A percentile compares a stretch with the other conserved stretches of the same genome.
phyloP scores from a whole-genome alignment of 23 tunicate genomes.

The Phallusia fumigata region DNA sequence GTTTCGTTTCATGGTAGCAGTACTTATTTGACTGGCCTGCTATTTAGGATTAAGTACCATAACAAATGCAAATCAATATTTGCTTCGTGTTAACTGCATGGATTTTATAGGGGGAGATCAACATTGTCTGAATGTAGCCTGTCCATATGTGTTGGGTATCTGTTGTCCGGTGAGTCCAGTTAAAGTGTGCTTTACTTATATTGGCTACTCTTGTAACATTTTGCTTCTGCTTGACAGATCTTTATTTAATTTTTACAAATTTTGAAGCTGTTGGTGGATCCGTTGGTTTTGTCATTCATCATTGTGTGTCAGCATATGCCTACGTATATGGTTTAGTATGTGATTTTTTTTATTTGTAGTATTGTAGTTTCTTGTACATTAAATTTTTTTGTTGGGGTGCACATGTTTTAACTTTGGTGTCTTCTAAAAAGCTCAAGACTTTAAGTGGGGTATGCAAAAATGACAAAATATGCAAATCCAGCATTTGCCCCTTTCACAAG shows the following conservation, averaged over 20 bases:
- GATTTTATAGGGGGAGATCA: not conserved
- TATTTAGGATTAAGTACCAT: too few relatives aligned
- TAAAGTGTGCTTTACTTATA: not conserved
- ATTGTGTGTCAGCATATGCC: slow-evolving; percentile 30
- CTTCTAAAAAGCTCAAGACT: not conserved
- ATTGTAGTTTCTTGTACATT: not conserved
- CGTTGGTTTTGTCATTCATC: slow-evolving; percentile 37
- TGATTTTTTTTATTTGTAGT: not conserved
- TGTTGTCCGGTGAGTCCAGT: not conserved
- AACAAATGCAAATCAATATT: too few relatives aligned
- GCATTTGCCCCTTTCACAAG: too few relatives aligned
- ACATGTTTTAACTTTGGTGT: too few relatives aligned
- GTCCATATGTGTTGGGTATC: slow-evolving; percentile 1
- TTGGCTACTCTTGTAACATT: not conserved
- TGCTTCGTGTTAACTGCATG: not conserved
- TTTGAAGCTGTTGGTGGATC: not conserved
- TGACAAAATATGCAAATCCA: too few relatives aligned
- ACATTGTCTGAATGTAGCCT: not conserved
- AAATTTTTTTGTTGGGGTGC: too few relatives aligned
- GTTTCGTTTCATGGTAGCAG: too few relatives aligned
- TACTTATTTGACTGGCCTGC: too few relatives aligned
- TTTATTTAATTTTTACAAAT: not conserved
- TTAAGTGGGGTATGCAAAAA: too few relatives aligned
- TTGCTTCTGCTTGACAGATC: not conserved
- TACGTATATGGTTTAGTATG: slow-evolving; percentile 31